Percentiles rank a stretch among this genome's conserved stretches.
These are phyloP conservation scores for Drosophila melanica DNA, from an alignment of 1,140 invertebrate species.

Conservation along the genomic window DNA sequence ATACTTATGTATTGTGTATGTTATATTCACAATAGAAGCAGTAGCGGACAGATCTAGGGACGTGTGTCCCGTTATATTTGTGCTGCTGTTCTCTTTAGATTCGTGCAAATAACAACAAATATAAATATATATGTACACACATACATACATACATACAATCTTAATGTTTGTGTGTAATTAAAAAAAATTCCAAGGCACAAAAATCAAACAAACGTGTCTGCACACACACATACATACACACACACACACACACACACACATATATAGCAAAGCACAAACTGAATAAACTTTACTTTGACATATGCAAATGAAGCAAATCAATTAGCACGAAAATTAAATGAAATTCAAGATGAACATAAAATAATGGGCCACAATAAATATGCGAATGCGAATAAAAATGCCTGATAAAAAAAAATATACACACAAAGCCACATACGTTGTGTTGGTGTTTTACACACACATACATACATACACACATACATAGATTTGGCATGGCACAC, in stretches of 20 bases:
- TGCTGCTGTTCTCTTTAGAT: constrained; percentile 7
- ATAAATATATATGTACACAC: too few relatives aligned
- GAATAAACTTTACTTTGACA: constrained; percentile 1
- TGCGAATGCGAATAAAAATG: constrained; percentile 25
- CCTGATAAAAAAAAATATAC: constrained; percentile 29
- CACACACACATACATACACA: too few relatives aligned
- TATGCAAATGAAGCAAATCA: constrained; percentile 32
- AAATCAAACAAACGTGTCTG: too few relatives aligned
- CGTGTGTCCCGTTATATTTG: constrained; percentile 6
- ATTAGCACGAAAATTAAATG: constrained; percentile 33
- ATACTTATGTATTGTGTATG: not conserved
- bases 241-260: too few relatives aligned
- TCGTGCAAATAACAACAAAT: not conserved
- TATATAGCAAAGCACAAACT: not conserved
- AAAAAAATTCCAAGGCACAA: too few relatives aligned
- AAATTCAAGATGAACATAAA: constrained; percentile 25
- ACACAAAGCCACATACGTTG: constrained; percentile 27
- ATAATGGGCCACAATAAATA: constrained; percentile 20
- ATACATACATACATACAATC: too few relatives aligned
- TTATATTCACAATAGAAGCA: not conserved
- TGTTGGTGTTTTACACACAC: too few relatives aligned
- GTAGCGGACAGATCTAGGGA: not conserved
- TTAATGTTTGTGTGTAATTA: too few relatives aligned
- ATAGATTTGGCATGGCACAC: not conserved
- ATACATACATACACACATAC: constrained; percentile 16